Evolutionary conservation across 1,140 invertebrate genomes (phyloP).

Genomic region (Aphelenchoides besseyi): DNA sequence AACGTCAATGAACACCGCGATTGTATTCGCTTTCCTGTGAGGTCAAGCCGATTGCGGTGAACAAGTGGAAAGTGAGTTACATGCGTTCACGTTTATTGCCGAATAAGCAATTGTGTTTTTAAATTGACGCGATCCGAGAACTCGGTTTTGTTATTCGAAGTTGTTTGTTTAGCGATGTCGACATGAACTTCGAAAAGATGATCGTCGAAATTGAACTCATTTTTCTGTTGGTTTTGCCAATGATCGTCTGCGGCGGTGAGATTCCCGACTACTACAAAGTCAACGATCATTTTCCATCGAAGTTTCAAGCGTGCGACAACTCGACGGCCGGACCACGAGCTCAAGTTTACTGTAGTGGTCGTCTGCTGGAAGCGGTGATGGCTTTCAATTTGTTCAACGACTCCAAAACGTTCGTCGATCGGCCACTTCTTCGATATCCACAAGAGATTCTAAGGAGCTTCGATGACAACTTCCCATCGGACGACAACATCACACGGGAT

Average conservation of each 20-base stretch:
- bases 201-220: too few species aligned
- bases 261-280: neutral
- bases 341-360: constrained; percentile 12
- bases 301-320: neutral
- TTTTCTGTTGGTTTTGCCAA: too few species aligned
- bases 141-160: too few species aligned
- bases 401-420: constrained; percentile 26
- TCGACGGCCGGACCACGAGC: neutral
- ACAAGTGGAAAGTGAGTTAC: too few species aligned
- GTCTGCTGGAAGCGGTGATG: constrained; percentile 11
- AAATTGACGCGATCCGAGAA: too few species aligned
- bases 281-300: neutral
- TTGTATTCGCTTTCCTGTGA: too few species aligned
- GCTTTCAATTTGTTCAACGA: constrained; percentile 16
- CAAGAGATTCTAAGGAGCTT: neutral
- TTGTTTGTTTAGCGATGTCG: too few species aligned
- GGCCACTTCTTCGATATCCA: neutral
- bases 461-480: neutral
- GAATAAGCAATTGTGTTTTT: too few species aligned
- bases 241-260: neutral
- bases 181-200: too few species aligned
- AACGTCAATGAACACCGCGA: too few species aligned
- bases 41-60: too few species aligned
- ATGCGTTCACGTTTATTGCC: too few species aligned
- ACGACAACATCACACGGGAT: neutral